phyloP scores from a whole-genome alignment of 1,140 invertebrate genomes.

The Grapholita molesta region DNA sequence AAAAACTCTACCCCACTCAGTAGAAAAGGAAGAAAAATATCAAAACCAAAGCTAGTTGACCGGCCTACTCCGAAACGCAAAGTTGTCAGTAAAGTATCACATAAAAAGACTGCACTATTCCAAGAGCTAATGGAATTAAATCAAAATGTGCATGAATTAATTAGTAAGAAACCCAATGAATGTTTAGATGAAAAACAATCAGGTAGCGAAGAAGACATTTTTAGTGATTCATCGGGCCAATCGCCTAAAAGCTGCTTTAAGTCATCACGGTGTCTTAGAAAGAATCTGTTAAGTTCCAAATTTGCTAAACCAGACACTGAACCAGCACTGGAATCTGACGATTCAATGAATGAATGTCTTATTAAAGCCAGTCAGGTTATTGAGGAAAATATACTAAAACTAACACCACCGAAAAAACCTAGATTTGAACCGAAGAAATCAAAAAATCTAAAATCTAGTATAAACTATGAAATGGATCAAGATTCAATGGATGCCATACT shows the following conservation, averaged over 20 bases:
- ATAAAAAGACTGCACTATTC: conserved; percentile 60
- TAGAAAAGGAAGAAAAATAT: conserved; percentile 49
- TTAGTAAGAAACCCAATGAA: conserved; percentile 44
- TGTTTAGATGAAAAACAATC: conserved; percentile 38
- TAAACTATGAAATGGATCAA: conserved; percentile 46
- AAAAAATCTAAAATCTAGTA: conserved; percentile 27
- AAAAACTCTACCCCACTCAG: conserved; percentile 65
- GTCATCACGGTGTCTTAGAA: conserved; percentile 47
- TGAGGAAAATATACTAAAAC: conserved; percentile 58
- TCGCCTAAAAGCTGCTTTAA: conserved; percentile 55
- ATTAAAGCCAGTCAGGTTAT: conserved; percentile 71
- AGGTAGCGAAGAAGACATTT: conserved; percentile 62
- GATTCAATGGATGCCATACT: conserved; percentile 63
- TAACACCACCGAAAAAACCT: conserved; percentile 31
- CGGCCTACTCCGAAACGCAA: conserved; percentile 56
- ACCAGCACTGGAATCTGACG: conserved; percentile 68
- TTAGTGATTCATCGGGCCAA: conserved; percentile 53
- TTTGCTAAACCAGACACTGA: conserved; percentile 58
- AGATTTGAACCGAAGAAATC: conserved; percentile 26
- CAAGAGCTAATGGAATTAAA: conserved; percentile 69
- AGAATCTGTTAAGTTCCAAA: conserved; percentile 66
- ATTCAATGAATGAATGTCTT: conserved; percentile 75
- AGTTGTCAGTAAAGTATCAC: conserved; percentile 36
- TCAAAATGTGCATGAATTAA: conserved; percentile 63
- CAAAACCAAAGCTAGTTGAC: conserved; percentile 51